Evolutionary conservation across 2,888 invertebrate genomes (phyloP).

Genomic region (Lapara coniferarum): DNA sequence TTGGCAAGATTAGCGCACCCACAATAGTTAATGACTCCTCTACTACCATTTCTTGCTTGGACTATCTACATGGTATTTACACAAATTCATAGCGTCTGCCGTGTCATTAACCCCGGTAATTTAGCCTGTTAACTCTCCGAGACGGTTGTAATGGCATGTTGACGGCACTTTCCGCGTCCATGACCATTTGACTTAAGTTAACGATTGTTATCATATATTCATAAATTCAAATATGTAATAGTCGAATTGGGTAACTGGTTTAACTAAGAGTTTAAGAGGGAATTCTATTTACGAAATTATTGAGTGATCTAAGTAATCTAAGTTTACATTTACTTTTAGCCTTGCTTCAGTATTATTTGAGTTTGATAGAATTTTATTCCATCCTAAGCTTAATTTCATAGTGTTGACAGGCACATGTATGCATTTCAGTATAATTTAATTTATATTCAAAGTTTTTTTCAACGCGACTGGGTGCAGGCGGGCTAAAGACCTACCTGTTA

Average conservation of each 20-base stretch:
- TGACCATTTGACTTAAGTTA: conserved; percentile 54
- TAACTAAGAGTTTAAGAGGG: neutral
- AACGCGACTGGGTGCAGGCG: too few species aligned
- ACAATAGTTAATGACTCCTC: neutral
- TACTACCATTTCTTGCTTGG: conserved; percentile 41
- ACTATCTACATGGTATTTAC: conserved; percentile 64
- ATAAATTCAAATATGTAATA: conserved; percentile 4
- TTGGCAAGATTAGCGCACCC: neutral
- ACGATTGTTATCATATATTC: conserved; percentile 9
- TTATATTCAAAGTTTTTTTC: too few species aligned
- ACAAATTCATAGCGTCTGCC: conserved; percentile 76
- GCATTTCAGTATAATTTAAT: too few species aligned
- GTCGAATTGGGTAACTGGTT: conserved; percentile 7
- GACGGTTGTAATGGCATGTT: conserved; percentile 69
- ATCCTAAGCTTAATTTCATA: too few species aligned
- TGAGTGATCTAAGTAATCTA: too few species aligned
- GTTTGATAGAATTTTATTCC: too few species aligned
- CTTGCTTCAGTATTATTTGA: too few species aligned
- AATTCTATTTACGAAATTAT: conserved; percentile 3
- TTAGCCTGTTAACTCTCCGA: conserved; percentile 76
- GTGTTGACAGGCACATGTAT: too few species aligned
- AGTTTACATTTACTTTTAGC: neutral
- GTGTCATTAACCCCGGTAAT: conserved; percentile 78
- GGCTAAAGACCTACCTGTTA: too few species aligned
- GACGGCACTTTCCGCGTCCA: conserved; percentile 67